A percentile compares a stretch with the other conserved stretches of the same genome.
Conservation (phyloP, 2,113 vertebrate species). For the Philantomba maxwellii region DNA sequence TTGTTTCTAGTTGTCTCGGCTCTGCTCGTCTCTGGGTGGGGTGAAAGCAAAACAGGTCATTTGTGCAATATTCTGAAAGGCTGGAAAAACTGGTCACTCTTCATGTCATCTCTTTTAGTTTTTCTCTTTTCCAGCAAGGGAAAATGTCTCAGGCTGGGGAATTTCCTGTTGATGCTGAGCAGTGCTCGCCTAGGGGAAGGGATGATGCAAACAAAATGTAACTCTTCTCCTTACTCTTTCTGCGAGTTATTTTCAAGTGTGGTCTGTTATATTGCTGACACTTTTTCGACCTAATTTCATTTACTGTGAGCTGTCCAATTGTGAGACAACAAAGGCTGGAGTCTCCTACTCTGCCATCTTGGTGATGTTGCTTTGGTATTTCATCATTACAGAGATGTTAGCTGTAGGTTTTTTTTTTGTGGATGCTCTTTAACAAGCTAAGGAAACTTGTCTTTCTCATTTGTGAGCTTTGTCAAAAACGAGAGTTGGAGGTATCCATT, state of each 20-base stretch:
- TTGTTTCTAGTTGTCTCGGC: neutral
- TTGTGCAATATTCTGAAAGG: neutral
- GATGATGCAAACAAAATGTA: neutral
- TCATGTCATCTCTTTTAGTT: neutral
- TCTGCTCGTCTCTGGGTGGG: neutral
- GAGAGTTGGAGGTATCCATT: rapidly evolving
- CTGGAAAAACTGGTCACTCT: neutral
- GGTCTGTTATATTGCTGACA: neutral
- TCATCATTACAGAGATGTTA: neutral
- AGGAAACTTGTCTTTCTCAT: neutral
- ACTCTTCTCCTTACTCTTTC: neutral
- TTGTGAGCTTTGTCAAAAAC: neutral
- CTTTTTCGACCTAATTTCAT: neutral
- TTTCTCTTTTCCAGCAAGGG: neutral
- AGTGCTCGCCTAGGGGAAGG: neutral
- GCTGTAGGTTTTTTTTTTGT: rapidly evolving
- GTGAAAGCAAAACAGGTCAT: neutral
- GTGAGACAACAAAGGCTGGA: neutral
- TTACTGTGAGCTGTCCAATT: neutral
- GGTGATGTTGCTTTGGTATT: neutral
- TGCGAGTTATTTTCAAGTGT: neutral
- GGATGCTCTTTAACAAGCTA: neutral
- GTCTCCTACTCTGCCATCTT: neutral
- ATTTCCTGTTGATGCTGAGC: neutral
- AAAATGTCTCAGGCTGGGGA: neutral